Evolutionary conservation across 1,140 invertebrate species (phyloP), one percentile per base, ranked within the genome.

Genomic region (Solenopsis fugax): DNA sequence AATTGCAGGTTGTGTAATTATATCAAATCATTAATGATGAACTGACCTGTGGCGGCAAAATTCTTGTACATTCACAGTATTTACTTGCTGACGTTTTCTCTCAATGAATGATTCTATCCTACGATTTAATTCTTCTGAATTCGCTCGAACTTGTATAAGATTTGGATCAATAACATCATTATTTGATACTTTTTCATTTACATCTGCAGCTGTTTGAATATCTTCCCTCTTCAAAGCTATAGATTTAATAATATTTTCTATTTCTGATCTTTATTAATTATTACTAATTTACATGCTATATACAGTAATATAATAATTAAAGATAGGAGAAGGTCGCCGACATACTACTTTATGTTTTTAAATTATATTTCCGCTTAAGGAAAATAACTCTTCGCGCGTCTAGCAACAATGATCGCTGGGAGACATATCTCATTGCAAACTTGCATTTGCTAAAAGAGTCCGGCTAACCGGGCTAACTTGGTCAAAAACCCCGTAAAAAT

Each of bases 51-150:
- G 91, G 81, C 86, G 94, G 86, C 96, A 97, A 94, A 97, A 97
- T 91, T 97, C 97, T 91, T 96, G 95, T 85, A 97, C 93, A 93
- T 97, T 97, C 54, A 95, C 93, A 62, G 95, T 92, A 94, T 97
- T 96, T 16, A 97, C 96, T 95, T 97, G 96, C 71, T 96, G 94
- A 16, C 97, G 94, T 94, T 97, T 97, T 80, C 96, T 95, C 80
- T 96, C 93, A 67, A 97, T 96, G 91, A 97, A 97, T 82, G 96
- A 96, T 64, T 96, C 91, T 88, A 97, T 97, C 80, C 96, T 94
- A 80, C 95, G 94, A 73, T 96, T 94, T 9, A 97, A 87, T 91
- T 97, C 96, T 52, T 96, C 94, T 58, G 95, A 94, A 18, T 95
- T 93, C 0, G 96, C 96, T 85, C 96, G 96, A 54, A 97, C 96